Percentiles rank a stretch among this genome's conserved stretches.
phyloP scores from a whole-genome alignment of 2,797 vertebrate species.

The Lithobates sylvaticus region DNA sequence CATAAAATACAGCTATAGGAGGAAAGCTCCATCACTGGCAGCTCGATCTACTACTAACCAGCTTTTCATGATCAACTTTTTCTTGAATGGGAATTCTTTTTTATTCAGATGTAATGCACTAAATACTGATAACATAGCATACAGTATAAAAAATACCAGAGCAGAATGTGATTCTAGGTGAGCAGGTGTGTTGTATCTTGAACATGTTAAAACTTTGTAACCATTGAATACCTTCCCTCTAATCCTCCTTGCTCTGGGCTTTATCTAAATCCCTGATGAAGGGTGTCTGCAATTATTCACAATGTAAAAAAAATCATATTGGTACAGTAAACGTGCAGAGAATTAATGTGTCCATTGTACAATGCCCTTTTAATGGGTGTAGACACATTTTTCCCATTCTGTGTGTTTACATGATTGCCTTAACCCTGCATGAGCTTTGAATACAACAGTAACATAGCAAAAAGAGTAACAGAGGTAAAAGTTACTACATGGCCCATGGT shows the following conservation, averaged over 20 bases:
- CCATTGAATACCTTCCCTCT: slow-evolving; percentile 3
- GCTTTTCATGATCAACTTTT: neutral
- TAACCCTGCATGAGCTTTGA: too few species aligned
- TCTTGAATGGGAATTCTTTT: neutral
- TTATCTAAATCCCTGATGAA: slow-evolving; percentile 22
- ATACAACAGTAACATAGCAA: too few species aligned
- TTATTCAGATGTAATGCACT: neutral
- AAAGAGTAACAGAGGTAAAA: too few species aligned
- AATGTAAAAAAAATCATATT: slow-evolving; percentile 5
- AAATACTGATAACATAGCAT: neutral
- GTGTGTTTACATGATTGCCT: too few species aligned
- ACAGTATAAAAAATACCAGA: neutral
- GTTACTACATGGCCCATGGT: too few species aligned
- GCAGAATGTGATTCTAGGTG: neutral
- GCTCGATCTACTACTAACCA: neutral
- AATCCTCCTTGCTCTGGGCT: slow-evolving; percentile 27
- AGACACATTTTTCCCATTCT: too few species aligned
- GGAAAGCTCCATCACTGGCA: too few species aligned
- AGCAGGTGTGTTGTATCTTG: slow-evolving; percentile 14
- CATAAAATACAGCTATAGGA: too few species aligned
- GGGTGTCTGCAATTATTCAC: slow-evolving; percentile 29
- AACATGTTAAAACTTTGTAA: slow-evolving; percentile 18
- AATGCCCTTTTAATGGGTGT: neutral
- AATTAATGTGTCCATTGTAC: neutral
- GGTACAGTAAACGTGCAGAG: neutral